phyloP scores from a whole-genome alignment of 2,888 invertebrate genomes.

The Alloplasta piceator region DNA sequence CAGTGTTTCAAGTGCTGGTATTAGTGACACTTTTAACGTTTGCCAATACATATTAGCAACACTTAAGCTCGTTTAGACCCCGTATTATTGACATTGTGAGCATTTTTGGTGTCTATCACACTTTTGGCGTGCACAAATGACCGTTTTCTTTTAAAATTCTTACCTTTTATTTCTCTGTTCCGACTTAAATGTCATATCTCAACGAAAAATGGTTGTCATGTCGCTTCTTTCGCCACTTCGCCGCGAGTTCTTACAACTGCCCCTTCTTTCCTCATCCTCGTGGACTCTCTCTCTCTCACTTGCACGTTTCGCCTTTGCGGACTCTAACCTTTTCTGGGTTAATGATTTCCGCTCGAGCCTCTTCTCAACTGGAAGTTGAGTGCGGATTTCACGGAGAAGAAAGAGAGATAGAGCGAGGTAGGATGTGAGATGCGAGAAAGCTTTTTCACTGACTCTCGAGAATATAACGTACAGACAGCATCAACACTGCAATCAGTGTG shows the following conservation, averaged over 20 bases:
- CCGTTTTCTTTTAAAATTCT: conserved; percentile 1
- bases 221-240: background rate
- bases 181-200: background rate
- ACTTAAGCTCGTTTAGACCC: too few relatives aligned
- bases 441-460: conserved; percentile 22
- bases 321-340: conserved; percentile 71
- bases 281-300: conserved; percentile 5
- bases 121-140: background rate
- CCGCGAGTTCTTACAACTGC: too few relatives aligned
- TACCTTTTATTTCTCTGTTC: background rate
- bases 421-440: conserved; percentile 6
- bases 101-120: background rate
- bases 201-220: background rate
- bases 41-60: too few relatives aligned
- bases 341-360: conserved; percentile 74
- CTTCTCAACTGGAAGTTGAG: conserved; percentile 69
- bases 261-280: conserved; percentile 6
- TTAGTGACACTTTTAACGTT: too few relatives aligned
- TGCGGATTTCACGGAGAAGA: conserved; percentile 65
- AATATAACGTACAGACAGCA: background rate
- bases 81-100: too few relatives aligned
- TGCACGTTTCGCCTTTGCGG: conserved; percentile 49
- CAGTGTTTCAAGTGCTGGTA: too few relatives aligned
- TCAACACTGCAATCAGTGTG: too few relatives aligned
- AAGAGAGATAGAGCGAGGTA: conserved; percentile 28